Base-by-base conservation (phyloP, 2,888 invertebrate genomes). In the Caenorhabditis doughertyi region DNA sequence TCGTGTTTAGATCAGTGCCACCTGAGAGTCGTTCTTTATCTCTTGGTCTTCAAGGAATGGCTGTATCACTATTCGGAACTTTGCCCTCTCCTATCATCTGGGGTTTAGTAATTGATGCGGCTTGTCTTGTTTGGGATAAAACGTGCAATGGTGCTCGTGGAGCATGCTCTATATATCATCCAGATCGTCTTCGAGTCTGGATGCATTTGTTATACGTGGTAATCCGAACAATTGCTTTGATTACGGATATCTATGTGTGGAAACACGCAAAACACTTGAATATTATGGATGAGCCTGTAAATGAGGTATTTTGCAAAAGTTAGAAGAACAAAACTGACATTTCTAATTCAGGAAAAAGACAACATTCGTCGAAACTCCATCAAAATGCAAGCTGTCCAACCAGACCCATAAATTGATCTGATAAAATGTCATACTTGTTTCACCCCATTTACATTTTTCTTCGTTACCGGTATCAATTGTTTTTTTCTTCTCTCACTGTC, bases 111-210 rank as follows among this genome's bases (percentile, higher is more conserved):
- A 91, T 93, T 18, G 93, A 93, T 85, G 91, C 90, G 42, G 87
- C 92, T n/a, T 93, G 93, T 71, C 81, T 91, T 4, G 90, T 92
- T 2, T 93, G 93, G 93, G 92, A 92, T 35, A 86, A 90, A 29
- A 87, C 89, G 0, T 92, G 92, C 72, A 87, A 85, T 7, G 86
- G 77, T 0, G 56, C 77, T 5, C 70, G 79, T 8, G 92, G 92
- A 7, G 88, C 92, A 0, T 93, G 93, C 72, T 89, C 91, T 85
- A 87, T 93, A 16, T 93, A 92, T 84, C 90, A 92, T 70, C 92
- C 91, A 16, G 68, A 81, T 7, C 80, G 82, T 5, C 83, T 92
- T 56, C 85, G 92, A 32, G 47, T 88, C 9, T 82, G 87, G 88
- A 89, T 92, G 87, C 91, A 92, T 73, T 25, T 88, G 0, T 51